These are phyloP conservation scores for Heterodera carotae DNA, from an alignment of 1,140 invertebrate species.

Conservation along the genomic window DNA sequence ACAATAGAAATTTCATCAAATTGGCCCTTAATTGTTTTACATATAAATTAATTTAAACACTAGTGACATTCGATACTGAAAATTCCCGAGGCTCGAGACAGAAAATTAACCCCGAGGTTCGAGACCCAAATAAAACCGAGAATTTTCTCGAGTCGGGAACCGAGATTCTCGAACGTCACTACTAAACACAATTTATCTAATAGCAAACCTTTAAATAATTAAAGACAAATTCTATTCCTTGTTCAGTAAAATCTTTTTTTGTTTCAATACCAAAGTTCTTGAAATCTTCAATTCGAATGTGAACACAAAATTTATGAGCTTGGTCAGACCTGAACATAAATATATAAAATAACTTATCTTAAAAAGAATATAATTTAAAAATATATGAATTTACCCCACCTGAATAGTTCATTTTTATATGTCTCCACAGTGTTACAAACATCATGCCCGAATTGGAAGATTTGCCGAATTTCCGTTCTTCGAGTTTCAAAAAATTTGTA, in stretches of 20 bases:
- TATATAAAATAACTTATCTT: no score
- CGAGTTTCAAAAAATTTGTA: neutral
- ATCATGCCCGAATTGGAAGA: neutral
- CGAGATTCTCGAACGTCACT: no score
- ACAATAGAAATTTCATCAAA: neutral
- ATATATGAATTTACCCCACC: no score
- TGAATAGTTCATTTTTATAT: neutral
- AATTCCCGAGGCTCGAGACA: no score
- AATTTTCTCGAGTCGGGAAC: no score
- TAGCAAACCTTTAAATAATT: constrained; percentile 8
- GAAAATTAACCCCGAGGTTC: no score
- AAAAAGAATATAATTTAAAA: no score
- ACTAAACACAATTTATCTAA: neutral
- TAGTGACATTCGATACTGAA: no score
- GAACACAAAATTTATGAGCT: constrained; percentile 17
- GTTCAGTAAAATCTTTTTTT: constrained; percentile 18
- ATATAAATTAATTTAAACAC: no score
- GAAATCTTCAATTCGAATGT: constrained; percentile 20
- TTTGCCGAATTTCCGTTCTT: neutral
- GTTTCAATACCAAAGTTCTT: neutral
- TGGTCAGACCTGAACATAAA: neutral
- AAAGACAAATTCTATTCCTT: constrained; percentile 21
- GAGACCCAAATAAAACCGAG: no score
- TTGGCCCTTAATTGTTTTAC: constrained; percentile 1
- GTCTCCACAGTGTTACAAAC: neutral